A percentile compares a stretch with the other conserved stretches of the same genome.
Evolutionary conservation across 2,888 invertebrate species (phyloP).

Genomic region (Baronia brevicornis): DNA sequence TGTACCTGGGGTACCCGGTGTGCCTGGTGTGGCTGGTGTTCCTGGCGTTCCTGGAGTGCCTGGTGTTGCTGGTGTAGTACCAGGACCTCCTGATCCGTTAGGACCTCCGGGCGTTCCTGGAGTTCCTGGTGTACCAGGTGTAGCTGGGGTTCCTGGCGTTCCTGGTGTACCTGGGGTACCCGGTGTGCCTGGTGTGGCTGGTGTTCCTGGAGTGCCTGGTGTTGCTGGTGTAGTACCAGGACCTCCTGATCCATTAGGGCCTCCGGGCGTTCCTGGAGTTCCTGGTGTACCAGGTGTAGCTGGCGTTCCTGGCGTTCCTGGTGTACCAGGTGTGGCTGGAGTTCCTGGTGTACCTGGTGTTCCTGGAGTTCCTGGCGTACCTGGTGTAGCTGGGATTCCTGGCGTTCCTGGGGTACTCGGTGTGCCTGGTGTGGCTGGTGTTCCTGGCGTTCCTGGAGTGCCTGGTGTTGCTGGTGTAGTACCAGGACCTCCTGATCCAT

Average conservation of each 20-base stretch:
- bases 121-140: conserved; percentile 44
- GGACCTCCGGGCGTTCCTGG: conserved; percentile 2
- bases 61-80: background rate
- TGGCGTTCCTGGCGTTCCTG: conserved; percentile 2
- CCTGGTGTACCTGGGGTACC: conserved; percentile 36
- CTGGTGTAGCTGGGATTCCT: conserved; percentile 57
- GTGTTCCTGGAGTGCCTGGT: background rate
- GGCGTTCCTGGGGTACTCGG: conserved; percentile 8
- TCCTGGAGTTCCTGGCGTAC: conserved; percentile 53
- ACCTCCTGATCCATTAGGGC: too few relatives aligned
- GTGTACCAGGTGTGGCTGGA: background rate
- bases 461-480: conserved; percentile 52
- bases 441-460: conserved; percentile 1
- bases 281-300: conserved; percentile 55
- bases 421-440: background rate
- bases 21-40: conserved; percentile 61
- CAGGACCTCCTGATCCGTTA: too few relatives aligned
- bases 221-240: conserved; percentile 24
- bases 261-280: conserved; percentile 52
- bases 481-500: too few relatives aligned
- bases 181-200: background rate
- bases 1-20: conserved; percentile 51
- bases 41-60: conserved; percentile 5
- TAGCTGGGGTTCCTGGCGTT: conserved; percentile 53
- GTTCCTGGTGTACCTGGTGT: conserved; percentile 1